A percentile compares a stretch with the other conserved stretches of the same genome.
Evolutionary conservation across 2,797 vertebrate species (phyloP).

Genomic region (Peromyscus aztecus): DNA sequence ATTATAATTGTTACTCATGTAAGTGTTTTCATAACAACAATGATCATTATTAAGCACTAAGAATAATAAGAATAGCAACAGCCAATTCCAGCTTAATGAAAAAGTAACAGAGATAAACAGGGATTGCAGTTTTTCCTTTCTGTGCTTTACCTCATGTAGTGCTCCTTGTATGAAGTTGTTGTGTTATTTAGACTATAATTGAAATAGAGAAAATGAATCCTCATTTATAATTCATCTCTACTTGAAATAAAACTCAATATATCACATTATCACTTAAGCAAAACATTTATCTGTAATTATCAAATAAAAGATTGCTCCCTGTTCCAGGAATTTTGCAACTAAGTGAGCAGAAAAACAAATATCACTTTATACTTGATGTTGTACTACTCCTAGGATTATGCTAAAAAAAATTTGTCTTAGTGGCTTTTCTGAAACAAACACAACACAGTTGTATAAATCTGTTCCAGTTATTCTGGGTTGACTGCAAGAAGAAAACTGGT

Average conservation of each 20-base stretch:
- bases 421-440: not conserved
- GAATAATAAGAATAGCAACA: not conserved
- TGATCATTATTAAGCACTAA: not conserved
- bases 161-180: not conserved
- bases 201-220: slow-evolving; percentile 46
- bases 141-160: not conserved
- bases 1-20: not conserved
- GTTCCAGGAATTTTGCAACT: slow-evolving; percentile 34
- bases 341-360: slow-evolving; percentile 22
- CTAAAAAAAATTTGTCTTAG: not conserved
- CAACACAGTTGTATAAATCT: slow-evolving; percentile 1
- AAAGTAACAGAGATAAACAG: not conserved
- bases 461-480: slow-evolving; percentile 17
- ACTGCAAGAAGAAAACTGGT: not conserved
- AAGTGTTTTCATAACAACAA: not conserved
- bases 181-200: slow-evolving; percentile 34
- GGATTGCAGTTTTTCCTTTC: not conserved
- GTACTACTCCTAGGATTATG: not conserved
- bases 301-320: slow-evolving; percentile 11
- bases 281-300: slow-evolving; percentile 48
- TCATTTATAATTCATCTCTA: slow-evolving; percentile 16
- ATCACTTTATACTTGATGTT: not conserved
- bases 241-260: slow-evolving; percentile 34
- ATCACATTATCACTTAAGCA: slow-evolving; percentile 9
- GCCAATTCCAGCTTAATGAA: not conserved